Conservation (phyloP, 2,113 vertebrate species). For the Brachyistius frenatus region DNA sequence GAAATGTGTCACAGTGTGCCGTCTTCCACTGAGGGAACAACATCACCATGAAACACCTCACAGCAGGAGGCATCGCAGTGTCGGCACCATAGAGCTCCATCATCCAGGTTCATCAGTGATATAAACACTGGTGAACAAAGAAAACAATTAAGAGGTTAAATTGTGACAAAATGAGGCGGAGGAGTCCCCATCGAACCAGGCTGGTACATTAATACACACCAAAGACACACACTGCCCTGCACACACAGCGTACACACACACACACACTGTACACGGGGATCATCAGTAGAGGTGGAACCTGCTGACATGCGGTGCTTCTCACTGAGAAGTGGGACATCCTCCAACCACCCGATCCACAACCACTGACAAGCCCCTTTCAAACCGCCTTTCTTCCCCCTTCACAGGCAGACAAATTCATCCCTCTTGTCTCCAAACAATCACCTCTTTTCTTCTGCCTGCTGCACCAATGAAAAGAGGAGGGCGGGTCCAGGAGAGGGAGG, state of each 20-base stretch:
- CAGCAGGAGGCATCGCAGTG: background rate
- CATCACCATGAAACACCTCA: background rate
- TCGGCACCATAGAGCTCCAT: background rate
- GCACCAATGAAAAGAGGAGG: slow-evolving; percentile 70
- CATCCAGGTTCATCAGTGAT: background rate
- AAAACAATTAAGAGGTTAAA: slow-evolving; percentile 67
- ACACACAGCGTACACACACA: slow-evolving; percentile 1
- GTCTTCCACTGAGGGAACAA: background rate
- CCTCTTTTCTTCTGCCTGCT: slow-evolving; percentile 76
- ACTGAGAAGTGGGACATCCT: slow-evolving; percentile 80
- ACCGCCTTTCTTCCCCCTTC: slow-evolving; percentile 79
- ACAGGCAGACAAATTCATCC: slow-evolving; percentile 81
- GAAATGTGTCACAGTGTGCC: slow-evolving; percentile 4
- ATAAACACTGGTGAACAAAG: slow-evolving; percentile 53
- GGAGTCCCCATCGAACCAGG: background rate
- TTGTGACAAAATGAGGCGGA: background rate
- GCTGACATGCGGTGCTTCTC: slow-evolving; percentile 71
- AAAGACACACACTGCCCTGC: slow-evolving; percentile 34
- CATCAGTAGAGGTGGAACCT: slow-evolving; percentile 48
- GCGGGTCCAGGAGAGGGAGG: slow-evolving; percentile 47
- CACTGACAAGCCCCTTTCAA: slow-evolving; percentile 78
- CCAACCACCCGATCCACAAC: slow-evolving; percentile 72
- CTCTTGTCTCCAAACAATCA: slow-evolving; percentile 81
- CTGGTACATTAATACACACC: slow-evolving; percentile 8
- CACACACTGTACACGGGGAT: slow-evolving; percentile 17